Base-by-base conservation (phyloP, 53 echinoderm and acorn worm genomes). In the Mesocentrotus franciscanus region DNA sequence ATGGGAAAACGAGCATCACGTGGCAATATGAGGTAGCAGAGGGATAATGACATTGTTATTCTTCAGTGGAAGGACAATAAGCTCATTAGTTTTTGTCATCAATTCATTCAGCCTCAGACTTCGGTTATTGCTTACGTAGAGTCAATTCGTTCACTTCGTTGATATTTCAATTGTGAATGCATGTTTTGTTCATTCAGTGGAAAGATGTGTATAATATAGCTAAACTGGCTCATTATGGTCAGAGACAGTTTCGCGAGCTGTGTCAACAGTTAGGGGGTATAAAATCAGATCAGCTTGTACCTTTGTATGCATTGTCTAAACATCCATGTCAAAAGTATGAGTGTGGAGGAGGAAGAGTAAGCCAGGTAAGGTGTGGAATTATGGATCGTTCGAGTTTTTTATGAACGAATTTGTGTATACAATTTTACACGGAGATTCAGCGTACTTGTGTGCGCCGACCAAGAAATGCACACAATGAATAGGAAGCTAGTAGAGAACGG, bases 31-130 rank as follows among this genome's bases (percentile, higher is more conserved):
- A 92, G 71, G 16, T 92, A 72, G 92, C 6, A 29, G 4, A 92
- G 92, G 26, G 92, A 92, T 92, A 60, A 71, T 24, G 92, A 92
- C 2, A 26, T 92, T 26, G 92, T 92, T 68, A 22, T 92, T 9
- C 15, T 92, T 42, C 92, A 92, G 26, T 70, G 92, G 92, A 92
- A 70, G 49, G 92, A 92, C 29, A 92, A 92, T 35, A 92, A 71
- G 22, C 32, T 49, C 4, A 71, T 92, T 17, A 92, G 92, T 92
- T 12, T 35, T 59, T 92, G 92, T 71, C 56, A 4, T 18, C 42
- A 9, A 5, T 39, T 5, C 92, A 92, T 71, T 17, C 92, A 18
- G 92, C 17, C 20, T 39, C 16, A 18, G 9, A 84, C 17, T 1
- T 9, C 20, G 20, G 8, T 27, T 9, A 84, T 11, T 49, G 55